Base-by-base conservation (phyloP, 2,113 vertebrate genomes). In the Oreochromis tanganicae region DNA sequence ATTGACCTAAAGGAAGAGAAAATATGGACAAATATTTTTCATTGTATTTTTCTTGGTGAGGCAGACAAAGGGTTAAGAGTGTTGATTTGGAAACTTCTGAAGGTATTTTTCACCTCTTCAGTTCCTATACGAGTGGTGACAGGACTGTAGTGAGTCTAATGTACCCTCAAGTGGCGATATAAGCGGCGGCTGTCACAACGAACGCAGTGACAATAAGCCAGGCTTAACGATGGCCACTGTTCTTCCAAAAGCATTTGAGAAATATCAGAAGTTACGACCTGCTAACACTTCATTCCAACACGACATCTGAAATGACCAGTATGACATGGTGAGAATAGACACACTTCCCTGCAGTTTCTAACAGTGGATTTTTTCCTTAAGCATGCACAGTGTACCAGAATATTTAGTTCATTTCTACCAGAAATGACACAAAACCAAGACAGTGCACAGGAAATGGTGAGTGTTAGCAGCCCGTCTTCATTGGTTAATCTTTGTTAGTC, bases 401-500 rank as follows among this genome's bases (percentile, higher is more conserved):
- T 27, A 85, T 85, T 84, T n/a, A 78, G 78, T 86, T 85, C 56
- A 84, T 88, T 81, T 57, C 52, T 55, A 83, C 54, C 50, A 66
- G 10, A 89, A 81, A 66, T 63, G 66, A 68, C 48, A 88, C 71
- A 89, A 29, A 85, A 46, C 27, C 73, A 54, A 48, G 38, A 78
- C 52, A 91, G 50, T 80, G 80, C 24, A 38, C 14, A 89, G 52
- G 29, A 75, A 87, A 52, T 73, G 68, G 80, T 43, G 89, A 89
- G 61, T 55, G 87, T 91, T 94, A 85, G 68, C 38, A 80, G 86
- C 55, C 73, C 9, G 61, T 89, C 92, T 66, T 91, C 88, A 48
- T 88, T 75, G 68, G 83, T 91, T 87, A 88, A 85, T 87, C 80
- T 83, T 84, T 89, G 87, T 93, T 92, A 95, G 91, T 92, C 82